These are phyloP conservation scores for Protosalanx chinensis DNA, from an alignment of 2,797 vertebrate genomes.

Conservation along the genomic window DNA sequence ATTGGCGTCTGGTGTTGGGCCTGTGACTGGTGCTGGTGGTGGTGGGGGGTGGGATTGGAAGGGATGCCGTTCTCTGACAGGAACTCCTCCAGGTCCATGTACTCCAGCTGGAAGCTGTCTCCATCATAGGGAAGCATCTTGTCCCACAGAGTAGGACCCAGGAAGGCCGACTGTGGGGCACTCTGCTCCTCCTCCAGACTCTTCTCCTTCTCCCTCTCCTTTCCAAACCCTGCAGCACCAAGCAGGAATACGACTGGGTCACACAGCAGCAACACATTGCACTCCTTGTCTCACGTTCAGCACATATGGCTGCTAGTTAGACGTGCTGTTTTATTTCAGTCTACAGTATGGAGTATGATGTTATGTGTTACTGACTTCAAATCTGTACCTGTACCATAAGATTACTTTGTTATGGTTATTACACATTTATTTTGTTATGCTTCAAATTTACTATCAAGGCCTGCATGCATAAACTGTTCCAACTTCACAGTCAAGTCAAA, in stretches of 20 bases:
- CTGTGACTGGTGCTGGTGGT: slow-evolving; percentile 71
- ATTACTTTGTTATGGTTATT: neutral
- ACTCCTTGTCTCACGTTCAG: too few species aligned
- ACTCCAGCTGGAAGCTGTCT: slow-evolving; percentile 89
- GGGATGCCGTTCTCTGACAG: slow-evolving; percentile 89
- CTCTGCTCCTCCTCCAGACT: slow-evolving; percentile 83
- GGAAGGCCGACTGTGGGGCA: slow-evolving; percentile 83
- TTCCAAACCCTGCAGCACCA: slow-evolving; percentile 71
- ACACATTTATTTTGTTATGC: neutral
- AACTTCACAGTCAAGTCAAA: neutral
- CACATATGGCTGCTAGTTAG: too few species aligned
- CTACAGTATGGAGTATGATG: neutral
- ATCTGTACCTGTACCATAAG: neutral
- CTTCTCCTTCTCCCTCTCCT: slow-evolving; percentile 86
- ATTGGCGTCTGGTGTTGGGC: slow-evolving; percentile 71
- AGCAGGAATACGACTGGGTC: too few species aligned
- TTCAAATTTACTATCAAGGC: neutral
- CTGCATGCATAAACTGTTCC: neutral
- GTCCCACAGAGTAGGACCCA: slow-evolving; percentile 91
- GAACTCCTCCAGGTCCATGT: slow-evolving; percentile 93
- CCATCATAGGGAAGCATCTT: slow-evolving; percentile 88
- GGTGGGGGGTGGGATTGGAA: slow-evolving; percentile 78
- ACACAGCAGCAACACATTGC: neutral
- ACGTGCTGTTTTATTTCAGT: neutral
- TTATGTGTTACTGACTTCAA: neutral